phyloP scores from a whole-genome alignment of 2,113 vertebrate genomes.

The Redunca redunca region DNA sequence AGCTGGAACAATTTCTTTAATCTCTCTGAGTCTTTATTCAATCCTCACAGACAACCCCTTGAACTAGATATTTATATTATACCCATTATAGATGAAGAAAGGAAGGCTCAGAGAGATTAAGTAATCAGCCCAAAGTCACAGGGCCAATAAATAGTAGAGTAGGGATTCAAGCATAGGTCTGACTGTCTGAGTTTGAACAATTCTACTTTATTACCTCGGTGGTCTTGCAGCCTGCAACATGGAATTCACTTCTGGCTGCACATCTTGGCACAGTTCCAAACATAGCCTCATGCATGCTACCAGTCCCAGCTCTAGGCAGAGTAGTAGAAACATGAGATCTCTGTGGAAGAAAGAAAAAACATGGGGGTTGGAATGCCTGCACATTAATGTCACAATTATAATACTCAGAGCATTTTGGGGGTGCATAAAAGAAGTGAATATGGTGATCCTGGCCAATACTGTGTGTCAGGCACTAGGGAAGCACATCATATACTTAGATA shows the following conservation, averaged over 20 bases:
- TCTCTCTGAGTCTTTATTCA: neutral
- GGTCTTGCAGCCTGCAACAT: neutral
- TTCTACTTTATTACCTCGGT: slow-evolving; percentile 31
- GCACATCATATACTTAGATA: neutral
- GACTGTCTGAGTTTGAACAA: neutral
- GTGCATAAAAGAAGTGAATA: neutral
- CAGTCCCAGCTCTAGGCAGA: neutral
- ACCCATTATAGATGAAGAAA: neutral
- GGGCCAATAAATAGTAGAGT: neutral
- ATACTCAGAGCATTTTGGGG: neutral
- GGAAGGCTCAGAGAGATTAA: neutral
- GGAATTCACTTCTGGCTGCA: neutral
- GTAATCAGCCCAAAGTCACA: neutral
- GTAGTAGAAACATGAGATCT: neutral
- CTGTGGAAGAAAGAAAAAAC: slow-evolving; percentile 36
- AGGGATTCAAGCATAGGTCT: neutral
- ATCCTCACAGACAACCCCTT: neutral
- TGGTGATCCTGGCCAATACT: neutral
- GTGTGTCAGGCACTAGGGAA: neutral
- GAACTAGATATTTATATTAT: neutral
- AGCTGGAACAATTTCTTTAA: neutral
- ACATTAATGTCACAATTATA: neutral
- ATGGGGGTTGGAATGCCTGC: neutral
- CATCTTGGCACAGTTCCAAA: fast-evolving
- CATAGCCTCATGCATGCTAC: neutral